phyloP scores from a whole-genome alignment of 2,113 vertebrate genomes.

The Clarias magur region DNA sequence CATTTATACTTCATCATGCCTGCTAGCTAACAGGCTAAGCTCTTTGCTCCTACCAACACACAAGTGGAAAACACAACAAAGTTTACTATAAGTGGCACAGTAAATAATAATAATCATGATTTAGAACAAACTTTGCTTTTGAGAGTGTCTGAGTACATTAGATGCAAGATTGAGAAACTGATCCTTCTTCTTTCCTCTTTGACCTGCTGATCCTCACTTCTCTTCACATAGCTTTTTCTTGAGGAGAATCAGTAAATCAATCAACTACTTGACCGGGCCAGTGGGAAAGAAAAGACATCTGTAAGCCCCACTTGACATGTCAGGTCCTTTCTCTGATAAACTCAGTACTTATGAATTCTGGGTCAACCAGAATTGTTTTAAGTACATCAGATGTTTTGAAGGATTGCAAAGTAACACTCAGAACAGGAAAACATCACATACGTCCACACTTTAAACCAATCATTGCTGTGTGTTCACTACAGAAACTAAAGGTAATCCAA shows the following conservation, averaged over 20 bases:
- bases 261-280: slow-evolving; percentile 55
- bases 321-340: slow-evolving; percentile 47
- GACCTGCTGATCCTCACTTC: slow-evolving; percentile 57
- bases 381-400: slow-evolving; percentile 20
- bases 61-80: not conserved
- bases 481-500: not conserved
- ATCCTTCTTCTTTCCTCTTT: not conserved
- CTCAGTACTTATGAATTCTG: not conserved
- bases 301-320: slow-evolving; percentile 24
- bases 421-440: not conserved
- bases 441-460: not conserved
- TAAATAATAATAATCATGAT: not conserved
- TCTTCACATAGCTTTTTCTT: slow-evolving; percentile 19
- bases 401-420: not conserved
- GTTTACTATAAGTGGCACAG: not conserved
- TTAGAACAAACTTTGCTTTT: not conserved
- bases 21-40: not conserved
- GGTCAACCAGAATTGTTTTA: not conserved
- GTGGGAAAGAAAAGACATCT: slow-evolving; percentile 42
- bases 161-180: not conserved
- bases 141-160: slow-evolving; percentile 3
- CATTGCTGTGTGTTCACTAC: not conserved
- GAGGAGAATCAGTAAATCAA: slow-evolving; percentile 63
- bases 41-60: not conserved
- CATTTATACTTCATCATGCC: not conserved